phyloP scores from a whole-genome alignment of 2,888 invertebrate species.

The Chesias legatella region DNA sequence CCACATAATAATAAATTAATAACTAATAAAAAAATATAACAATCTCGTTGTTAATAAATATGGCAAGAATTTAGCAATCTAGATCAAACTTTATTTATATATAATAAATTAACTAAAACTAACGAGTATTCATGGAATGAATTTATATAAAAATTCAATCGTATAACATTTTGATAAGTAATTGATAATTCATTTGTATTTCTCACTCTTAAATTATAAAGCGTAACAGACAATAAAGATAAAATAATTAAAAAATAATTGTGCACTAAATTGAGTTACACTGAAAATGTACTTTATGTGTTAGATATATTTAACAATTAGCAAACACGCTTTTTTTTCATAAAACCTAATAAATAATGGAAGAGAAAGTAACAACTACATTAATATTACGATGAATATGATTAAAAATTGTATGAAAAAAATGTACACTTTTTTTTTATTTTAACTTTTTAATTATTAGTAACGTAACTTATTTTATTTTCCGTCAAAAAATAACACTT shows the following conservation, averaged over 20 bases:
- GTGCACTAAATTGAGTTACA: too few relatives aligned
- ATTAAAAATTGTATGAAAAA: conserved; percentile 7
- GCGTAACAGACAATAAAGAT: too few relatives aligned
- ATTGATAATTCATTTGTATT: too few relatives aligned
- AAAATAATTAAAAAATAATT: too few relatives aligned
- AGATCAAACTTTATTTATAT: conserved; percentile 19
- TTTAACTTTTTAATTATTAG: conserved; percentile 14
- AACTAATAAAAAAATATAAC: conserved; percentile 23
- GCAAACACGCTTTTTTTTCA: background rate
- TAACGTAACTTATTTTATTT: conserved; percentile 24
- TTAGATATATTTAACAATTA: too few relatives aligned
- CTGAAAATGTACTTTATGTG: too few relatives aligned
- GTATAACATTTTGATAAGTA: conserved; percentile 3
- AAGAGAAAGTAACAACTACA: conserved; percentile 12
- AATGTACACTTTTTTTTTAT: conserved; percentile 16
- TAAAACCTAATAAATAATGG: conserved; percentile 2
- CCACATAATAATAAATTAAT: too few relatives aligned
- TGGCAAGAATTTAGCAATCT: conserved; percentile 28
- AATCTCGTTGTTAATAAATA: conserved; percentile 43
- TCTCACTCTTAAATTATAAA: too few relatives aligned
- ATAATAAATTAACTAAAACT: conserved; percentile 24
- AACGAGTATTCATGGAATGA: conserved; percentile 55
- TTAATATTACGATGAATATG: conserved; percentile 6
- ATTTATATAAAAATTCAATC: conserved; percentile 21
- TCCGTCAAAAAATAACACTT: conserved; percentile 35